A percentile compares a stretch with the other conserved stretches of the same genome.
Conservation (phyloP, 35 echinoderm and acorn worm genomes). For the Ophioderma brevispina region DNA sequence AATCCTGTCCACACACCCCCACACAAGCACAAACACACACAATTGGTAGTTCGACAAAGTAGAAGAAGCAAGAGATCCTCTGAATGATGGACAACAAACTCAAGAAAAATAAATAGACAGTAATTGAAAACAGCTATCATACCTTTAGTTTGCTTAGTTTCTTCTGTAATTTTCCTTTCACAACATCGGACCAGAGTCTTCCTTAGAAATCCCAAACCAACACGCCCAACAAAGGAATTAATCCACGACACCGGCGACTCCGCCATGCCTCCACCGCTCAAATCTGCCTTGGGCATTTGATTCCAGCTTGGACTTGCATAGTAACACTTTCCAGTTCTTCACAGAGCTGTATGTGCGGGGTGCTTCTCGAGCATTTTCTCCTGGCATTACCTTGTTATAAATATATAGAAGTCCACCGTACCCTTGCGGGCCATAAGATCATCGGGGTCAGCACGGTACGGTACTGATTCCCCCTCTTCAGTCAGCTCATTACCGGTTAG, state of each 20-base stretch:
- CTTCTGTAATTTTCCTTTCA: constrained; percentile 84
- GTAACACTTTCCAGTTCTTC: constrained; percentile 83
- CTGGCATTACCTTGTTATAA: constrained; percentile 91
- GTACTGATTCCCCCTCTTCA: constrained; percentile 44
- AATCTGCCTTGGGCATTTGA: constrained; percentile 25
- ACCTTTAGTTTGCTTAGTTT: constrained; percentile 38
- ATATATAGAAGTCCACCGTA: constrained; percentile 83
- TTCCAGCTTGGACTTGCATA: constrained; percentile 71
- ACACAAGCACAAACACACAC: no score
- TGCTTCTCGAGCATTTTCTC: constrained; percentile 79
- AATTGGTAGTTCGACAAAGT: no score
- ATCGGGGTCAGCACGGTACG: constrained; percentile 52
- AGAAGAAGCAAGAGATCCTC: no score
- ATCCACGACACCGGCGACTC: constrained; percentile 87
- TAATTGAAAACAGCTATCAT: no score
- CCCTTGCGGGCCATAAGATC: constrained; percentile 65
- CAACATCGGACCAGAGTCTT: constrained; percentile 78
- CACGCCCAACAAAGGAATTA: constrained; percentile 76
- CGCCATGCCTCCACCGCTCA: constrained; percentile 1
- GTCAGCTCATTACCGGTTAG: constrained; percentile 73
- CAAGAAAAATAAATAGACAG: no score
- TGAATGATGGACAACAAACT: no score
- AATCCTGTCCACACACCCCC: no score
- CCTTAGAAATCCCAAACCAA: constrained; percentile 96
- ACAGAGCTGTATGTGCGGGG: constrained; percentile 49